Conservation (phyloP, 2,888 invertebrate genomes). For the Brachylomia viminalis region DNA sequence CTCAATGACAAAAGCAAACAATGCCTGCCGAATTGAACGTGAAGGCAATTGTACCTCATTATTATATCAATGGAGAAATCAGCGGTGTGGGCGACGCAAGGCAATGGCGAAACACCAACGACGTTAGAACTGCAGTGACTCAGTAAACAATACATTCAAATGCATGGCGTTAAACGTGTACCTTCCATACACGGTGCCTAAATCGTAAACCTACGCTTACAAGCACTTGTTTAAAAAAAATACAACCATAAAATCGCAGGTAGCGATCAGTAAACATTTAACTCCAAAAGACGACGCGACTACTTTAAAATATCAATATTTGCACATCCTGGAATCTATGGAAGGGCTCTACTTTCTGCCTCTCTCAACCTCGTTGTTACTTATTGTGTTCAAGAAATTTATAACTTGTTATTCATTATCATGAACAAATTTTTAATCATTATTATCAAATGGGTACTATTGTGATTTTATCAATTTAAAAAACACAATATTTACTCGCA, state of each 20-base stretch:
- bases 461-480: neutral
- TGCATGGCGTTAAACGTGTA: slow-evolving; percentile 71
- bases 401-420: neutral
- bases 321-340: slow-evolving; percentile 36
- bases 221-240: slow-evolving; percentile 43
- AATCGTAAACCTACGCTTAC: slow-evolving; percentile 62
- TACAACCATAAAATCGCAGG: slow-evolving; percentile 27
- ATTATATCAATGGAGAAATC: slow-evolving; percentile 88
- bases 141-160: slow-evolving; percentile 78
- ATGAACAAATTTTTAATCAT: neutral
- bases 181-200: slow-evolving; percentile 51
- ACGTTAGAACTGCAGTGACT: slow-evolving; percentile 77
- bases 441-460: no score
- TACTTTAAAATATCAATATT: slow-evolving; percentile 44
- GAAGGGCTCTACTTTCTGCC: slow-evolving; percentile 6
- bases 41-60: slow-evolving; percentile 81
- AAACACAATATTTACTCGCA: neutral
- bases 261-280: slow-evolving; percentile 51
- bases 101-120: slow-evolving; percentile 79
- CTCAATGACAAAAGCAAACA: slow-evolving; percentile 86
- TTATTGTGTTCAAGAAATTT: neutral
- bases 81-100: slow-evolving; percentile 79
- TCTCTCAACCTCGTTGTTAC: neutral
- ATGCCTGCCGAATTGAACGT: slow-evolving; percentile 77
- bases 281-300: slow-evolving; percentile 19